phyloP scores from a whole-genome alignment of 2,888 invertebrate genomes.

The Vesta saturnalis region DNA sequence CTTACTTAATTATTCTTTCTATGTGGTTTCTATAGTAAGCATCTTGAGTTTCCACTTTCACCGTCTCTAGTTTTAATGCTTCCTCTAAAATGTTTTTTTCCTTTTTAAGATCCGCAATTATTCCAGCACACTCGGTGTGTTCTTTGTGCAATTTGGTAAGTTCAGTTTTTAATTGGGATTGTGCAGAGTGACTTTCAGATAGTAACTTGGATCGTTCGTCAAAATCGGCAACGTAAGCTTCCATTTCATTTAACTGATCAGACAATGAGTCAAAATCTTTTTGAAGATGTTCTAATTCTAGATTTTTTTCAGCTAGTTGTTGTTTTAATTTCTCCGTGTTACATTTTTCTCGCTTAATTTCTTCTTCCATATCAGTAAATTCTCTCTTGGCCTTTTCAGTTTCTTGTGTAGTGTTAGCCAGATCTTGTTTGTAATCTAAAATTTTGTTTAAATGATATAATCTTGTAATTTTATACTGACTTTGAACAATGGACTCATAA shows the following conservation, averaged over 20 bases:
- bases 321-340: background rate
- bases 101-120: background rate
- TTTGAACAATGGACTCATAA: constrained; percentile 4
- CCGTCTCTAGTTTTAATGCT: background rate
- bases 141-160: background rate
- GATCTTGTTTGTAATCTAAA: background rate
- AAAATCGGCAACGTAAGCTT: background rate
- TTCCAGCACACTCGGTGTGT: background rate
- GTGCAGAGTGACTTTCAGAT: background rate
- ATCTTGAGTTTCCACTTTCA: background rate
- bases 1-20: constrained; percentile 6
- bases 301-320: background rate
- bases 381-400: too few relatives aligned
- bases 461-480: background rate
- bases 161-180: background rate
- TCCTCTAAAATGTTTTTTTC: constrained; percentile 4
- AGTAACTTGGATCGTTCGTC: background rate
- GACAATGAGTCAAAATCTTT: background rate
- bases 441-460: background rate
- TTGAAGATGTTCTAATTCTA: background rate
- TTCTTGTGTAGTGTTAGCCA: background rate
- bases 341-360: too few relatives aligned
- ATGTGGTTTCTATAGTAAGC: constrained; percentile 11
- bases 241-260: background rate
- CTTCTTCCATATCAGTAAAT: too few relatives aligned